Evolutionary conservation across 2,113 vertebrate genomes (phyloP), one percentile per base, ranked within the genome.

Genomic region (Silurus meridionalis): DNA sequence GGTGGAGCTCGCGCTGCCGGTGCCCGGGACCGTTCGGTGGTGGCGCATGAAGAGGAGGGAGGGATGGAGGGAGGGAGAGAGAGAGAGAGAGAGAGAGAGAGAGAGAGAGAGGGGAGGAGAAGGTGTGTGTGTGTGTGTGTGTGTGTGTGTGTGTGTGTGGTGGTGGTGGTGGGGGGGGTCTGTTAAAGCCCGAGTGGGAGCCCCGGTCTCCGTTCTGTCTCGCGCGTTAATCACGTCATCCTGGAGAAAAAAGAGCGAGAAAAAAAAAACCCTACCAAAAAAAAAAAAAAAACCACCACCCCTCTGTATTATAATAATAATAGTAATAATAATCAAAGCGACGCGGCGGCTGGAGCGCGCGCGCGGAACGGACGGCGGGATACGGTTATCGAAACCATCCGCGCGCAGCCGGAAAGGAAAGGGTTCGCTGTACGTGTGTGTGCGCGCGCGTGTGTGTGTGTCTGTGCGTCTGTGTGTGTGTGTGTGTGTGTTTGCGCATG

Each of bases 1-100:
- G 93, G 94, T 90, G 92, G 95, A 95, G 91, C 88, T 91, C 87
- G 92, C 90, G 93, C 94, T 95, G 94, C 94, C 90, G 93, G 92
- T 94, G 94, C 92, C 93, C 92, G 92, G 92, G 90, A 92, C 94
- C 92, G 94, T 94, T 83, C 82, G 82, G 82, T 83, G 82, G 64
- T 83, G 82, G 64, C 82, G 82, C 82, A 83, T 83, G 66, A 52
- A 83, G 82, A 61, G 58, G 82, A 61, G 28, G 55, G 52, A 46
- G 52, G 10, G 50, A 4, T 64, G 4, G 77, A 15, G 53, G 25
- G 52, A 5, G 55, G 15, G n/a, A 25, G 64, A n/a, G 63, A 25
- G 64, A 25, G 23, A 1, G 52, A 9, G n/a, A 25, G 64, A n/a
- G 63, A 25, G 64, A 25, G 23, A 1, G 52, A 9, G 71, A 74